A percentile compares a stretch with the other conserved stretches of the same genome.
Conservation (phyloP, 2,113 vertebrate genomes). For the Nothobranchius kuhntae region DNA sequence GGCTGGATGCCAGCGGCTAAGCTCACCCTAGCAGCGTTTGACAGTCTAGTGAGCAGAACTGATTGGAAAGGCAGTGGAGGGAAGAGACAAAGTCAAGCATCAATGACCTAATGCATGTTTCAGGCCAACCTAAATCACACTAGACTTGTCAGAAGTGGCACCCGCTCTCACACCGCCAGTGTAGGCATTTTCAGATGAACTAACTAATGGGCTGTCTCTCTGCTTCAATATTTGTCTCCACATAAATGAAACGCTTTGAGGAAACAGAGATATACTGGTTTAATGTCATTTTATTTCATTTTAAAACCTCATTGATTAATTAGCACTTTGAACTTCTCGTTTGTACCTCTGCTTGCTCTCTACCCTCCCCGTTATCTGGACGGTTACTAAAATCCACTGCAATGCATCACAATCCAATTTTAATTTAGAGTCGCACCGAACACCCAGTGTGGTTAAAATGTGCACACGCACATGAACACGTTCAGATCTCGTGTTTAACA, state of each 20-base stretch:
- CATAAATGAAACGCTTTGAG: constrained; percentile 1
- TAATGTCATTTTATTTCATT: constrained; percentile 6
- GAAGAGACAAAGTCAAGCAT: constrained; percentile 55
- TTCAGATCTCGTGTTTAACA: constrained; percentile 55
- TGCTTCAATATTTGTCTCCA: constrained; percentile 14
- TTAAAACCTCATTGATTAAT: constrained; percentile 28
- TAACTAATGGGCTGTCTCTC: constrained; percentile 8
- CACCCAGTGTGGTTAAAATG: constrained; percentile 57
- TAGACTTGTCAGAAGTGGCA: constrained; percentile 35
- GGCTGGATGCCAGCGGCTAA: constrained; percentile 64
- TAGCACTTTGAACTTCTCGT: constrained; percentile 40
- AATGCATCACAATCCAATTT: constrained; percentile 79
- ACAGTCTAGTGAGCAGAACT: constrained; percentile 65
- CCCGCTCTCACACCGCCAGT: constrained; percentile 19
- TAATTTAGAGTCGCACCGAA: constrained; percentile 71
- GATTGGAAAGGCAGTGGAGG: constrained; percentile 65
- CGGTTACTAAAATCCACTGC: constrained; percentile 72
- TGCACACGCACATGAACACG: constrained; percentile 16
- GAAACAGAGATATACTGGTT: neutral
- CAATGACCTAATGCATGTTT: constrained; percentile 54
- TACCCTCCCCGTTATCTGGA: constrained; percentile 48
- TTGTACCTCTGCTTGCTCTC: constrained; percentile 34
- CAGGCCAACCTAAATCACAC: constrained; percentile 47
- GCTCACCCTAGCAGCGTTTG: constrained; percentile 56
- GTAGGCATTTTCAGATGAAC: constrained; percentile 29